Base-by-base conservation (phyloP, 2,113 vertebrate species). In the Tricholaema leucomelas region DNA sequence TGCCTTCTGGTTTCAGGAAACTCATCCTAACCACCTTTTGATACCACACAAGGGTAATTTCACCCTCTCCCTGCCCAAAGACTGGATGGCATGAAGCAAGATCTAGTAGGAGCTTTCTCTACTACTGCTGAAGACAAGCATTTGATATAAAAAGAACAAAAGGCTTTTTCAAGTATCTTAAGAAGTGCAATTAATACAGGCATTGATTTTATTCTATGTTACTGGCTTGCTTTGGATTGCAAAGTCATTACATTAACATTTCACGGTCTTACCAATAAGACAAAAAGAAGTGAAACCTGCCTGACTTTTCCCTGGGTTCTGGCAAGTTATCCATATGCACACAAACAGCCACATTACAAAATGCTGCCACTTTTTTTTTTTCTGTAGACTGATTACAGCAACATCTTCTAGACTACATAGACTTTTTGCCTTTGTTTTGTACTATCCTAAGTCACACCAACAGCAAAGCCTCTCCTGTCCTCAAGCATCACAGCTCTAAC, bases 361-460 rank as follows among this genome's bases (percentile, higher is more conserved):
- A 76, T 5, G 27, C 44, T 54, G 5, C 30, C 28, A 0, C 25
- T 74, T n/a, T 17, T 59, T 19, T 48, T 23, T 59, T 19, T 48
- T 23, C 46, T 55, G 17, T 8, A 42, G 44, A 58, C 5, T 23
- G 56, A 50, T 33, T 46, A 36, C 38, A 85, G 71, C 63, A 80
- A 38, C 15, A 23, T 1, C 1, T 25, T 81, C 7, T 4, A 4
- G 31, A 65, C 55, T 7, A 33, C 7, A 13, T 0, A 27, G 30
- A 8, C 8, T 67, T 60, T 38, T 27, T 24, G 16, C 10, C 48
- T 92, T 70, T 21, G 31, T 24, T 85, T 67, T 64, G 25, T 36
- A 25, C 23, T 36, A 71, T 30, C 10, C 31, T 15, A 38, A 74
- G n/a, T 61, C 12, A 14, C n/a, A 33, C 27, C 2, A 81, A 81